Conservation (phyloP, 2,888 invertebrate species). For the Yponomeuta evonymella region DNA sequence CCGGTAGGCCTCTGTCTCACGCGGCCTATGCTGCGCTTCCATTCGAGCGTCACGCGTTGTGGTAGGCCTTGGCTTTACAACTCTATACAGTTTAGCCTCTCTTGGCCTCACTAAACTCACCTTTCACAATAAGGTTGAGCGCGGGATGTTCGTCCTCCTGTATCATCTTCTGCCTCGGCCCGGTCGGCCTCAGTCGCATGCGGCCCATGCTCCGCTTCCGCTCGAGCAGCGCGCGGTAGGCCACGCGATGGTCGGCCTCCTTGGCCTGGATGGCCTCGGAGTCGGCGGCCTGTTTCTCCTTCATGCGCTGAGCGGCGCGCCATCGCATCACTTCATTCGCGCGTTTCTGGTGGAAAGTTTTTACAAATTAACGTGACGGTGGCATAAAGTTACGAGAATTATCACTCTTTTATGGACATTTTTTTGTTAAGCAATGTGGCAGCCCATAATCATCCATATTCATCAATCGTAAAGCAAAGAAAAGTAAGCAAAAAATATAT, state of each 20-base stretch:
- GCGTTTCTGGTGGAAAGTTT: slow-evolving; percentile 66
- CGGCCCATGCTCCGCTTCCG: slow-evolving; percentile 79
- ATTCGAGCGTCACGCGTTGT: slow-evolving; percentile 77
- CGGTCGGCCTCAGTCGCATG: slow-evolving; percentile 64
- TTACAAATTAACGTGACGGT: not conserved
- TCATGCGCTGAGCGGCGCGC: slow-evolving; percentile 77
- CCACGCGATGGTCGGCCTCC: slow-evolving; percentile 78
- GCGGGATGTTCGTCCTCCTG: slow-evolving; percentile 65
- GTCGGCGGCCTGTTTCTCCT: slow-evolving; percentile 80
- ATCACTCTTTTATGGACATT: too few species aligned
- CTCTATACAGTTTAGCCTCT: not conserved
- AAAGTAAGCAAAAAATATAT: too few species aligned
- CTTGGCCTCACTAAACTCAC: slow-evolving; percentile 36
- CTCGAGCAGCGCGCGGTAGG: slow-evolving; percentile 78
- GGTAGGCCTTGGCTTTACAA: slow-evolving; percentile 60
- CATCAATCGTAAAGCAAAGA: too few species aligned
- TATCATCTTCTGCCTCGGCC: slow-evolving; percentile 75
- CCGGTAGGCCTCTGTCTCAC: slow-evolving; percentile 21
- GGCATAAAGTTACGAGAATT: too few species aligned
- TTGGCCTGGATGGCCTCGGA: slow-evolving; percentile 78
- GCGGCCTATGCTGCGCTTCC: slow-evolving; percentile 78
- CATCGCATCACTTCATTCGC: slow-evolving; percentile 81
- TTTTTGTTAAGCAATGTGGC: too few species aligned
- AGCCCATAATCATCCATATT: too few species aligned
- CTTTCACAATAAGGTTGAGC: slow-evolving; percentile 81